phyloP scores from a whole-genome alignment of 2,888 invertebrate genomes.

The Teinopalpus imperialis region DNA sequence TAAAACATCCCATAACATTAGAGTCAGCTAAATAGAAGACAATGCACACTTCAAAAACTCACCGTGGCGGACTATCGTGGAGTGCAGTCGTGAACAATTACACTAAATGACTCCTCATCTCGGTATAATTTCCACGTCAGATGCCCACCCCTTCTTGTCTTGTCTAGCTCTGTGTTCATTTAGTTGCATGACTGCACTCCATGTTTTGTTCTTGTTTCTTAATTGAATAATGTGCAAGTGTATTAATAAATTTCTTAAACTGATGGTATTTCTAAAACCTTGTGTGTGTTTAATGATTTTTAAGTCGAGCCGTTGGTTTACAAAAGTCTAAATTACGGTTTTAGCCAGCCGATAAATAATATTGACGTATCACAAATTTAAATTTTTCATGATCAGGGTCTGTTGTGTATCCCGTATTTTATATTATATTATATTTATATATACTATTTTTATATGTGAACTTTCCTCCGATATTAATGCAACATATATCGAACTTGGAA shows the following conservation, averaged over 20 bases:
- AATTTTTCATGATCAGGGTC: too few species aligned
- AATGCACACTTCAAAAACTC: constrained; percentile 17
- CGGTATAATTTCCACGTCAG: constrained; percentile 53
- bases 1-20: constrained; percentile 11
- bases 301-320: too few species aligned
- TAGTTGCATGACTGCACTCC: constrained; percentile 42
- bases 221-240: too few species aligned
- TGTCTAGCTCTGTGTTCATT: constrained; percentile 36
- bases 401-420: too few species aligned
- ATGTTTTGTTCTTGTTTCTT: constrained; percentile 4
- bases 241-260: too few species aligned
- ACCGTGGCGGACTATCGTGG: constrained; percentile 10
- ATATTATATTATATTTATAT: constrained; percentile 10
- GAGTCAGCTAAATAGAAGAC: constrained; percentile 15
- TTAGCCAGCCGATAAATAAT: too few species aligned
- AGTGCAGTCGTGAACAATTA: constrained; percentile 54
- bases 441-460: constrained; percentile 25
- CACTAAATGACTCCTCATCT: constrained; percentile 58
- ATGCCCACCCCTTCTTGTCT: constrained; percentile 48
- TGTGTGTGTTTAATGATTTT: too few species aligned
- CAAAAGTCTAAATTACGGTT: too few species aligned
- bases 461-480: too few species aligned
- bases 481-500: too few species aligned
- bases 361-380: too few species aligned
- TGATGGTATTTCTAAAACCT: too few species aligned